Evolutionary conservation across 2,113 vertebrate species (phyloP).

Genomic region (Piaya cayana): DNA sequence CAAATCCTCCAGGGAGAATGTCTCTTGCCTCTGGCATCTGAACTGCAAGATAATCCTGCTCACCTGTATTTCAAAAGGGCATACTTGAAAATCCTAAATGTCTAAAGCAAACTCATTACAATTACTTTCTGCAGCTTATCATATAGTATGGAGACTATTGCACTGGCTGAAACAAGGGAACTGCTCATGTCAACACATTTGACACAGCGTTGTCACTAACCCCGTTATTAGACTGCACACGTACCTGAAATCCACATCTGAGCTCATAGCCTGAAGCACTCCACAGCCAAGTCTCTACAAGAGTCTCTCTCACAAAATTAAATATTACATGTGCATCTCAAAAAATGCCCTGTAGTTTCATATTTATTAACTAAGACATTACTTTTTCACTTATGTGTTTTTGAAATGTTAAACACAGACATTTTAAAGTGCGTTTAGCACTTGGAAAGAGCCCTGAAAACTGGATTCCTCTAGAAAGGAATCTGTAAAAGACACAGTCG

Average conservation of each 20-base stretch:
- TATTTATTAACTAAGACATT: background rate
- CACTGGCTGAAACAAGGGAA: background rate
- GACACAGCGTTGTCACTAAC: slow-evolving; percentile 22
- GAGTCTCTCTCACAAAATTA: slow-evolving; percentile 24
- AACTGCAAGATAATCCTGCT: slow-evolving; percentile 26
- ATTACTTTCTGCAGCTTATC: background rate
- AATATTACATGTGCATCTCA: slow-evolving; percentile 22
- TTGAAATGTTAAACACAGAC: background rate
- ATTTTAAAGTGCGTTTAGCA: background rate
- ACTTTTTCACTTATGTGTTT: background rate
- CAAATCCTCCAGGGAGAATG: slow-evolving; percentile 19
- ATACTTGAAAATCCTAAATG: background rate
- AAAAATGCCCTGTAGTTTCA: slow-evolving; percentile 15
- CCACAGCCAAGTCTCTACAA: slow-evolving; percentile 36
- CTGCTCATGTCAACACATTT: background rate
- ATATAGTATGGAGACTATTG: background rate
- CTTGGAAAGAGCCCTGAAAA: background rate
- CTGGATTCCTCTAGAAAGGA: background rate
- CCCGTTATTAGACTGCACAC: slow-evolving; percentile 23
- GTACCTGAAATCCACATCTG: slow-evolving; percentile 37
- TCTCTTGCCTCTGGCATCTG: slow-evolving; percentile 9
- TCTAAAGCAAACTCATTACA: slow-evolving; percentile 6
- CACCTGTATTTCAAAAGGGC: slow-evolving; percentile 50
- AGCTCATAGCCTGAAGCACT: slow-evolving; percentile 38
- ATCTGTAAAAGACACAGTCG: background rate